Evolutionary conservation across 2,888 invertebrate species (phyloP).

Genomic region (Hydroisotoma schaefferi): DNA sequence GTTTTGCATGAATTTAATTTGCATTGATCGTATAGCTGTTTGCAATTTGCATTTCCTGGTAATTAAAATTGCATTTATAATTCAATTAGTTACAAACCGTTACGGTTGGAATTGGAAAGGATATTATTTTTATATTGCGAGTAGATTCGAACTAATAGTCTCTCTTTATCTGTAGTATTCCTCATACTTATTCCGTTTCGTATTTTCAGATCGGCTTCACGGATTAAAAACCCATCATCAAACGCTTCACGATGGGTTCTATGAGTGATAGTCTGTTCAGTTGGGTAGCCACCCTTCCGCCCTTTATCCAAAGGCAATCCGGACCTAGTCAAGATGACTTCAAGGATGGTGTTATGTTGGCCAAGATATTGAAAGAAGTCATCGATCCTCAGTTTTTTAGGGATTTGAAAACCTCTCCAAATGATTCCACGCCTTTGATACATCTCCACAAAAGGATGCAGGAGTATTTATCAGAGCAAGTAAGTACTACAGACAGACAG

Average conservation of each 20-base stretch:
- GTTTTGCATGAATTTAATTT: no score
- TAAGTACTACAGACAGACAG: slow-evolving; percentile 19
- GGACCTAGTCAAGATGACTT: slow-evolving; percentile 41
- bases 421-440: slow-evolving; percentile 42
- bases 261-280: slow-evolving; percentile 44
- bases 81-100: no score
- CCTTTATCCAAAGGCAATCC: slow-evolving; percentile 26
- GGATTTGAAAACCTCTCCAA: slow-evolving; percentile 30
- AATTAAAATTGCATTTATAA: no score
- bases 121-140: no score
- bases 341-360: slow-evolving; percentile 43
- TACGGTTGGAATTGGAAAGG: no score
- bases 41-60: no score
- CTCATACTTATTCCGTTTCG: no score
- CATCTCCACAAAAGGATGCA: slow-evolving; percentile 45
- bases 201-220: no score
- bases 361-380: slow-evolving; percentile 42
- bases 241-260: slow-evolving; percentile 42
- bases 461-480: slow-evolving; percentile 45
- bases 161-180: no score
- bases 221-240: no score
- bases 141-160: no score
- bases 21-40: no score
- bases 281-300: slow-evolving; percentile 43
- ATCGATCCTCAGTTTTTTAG: slow-evolving; percentile 43